Conservation (phyloP, 1,140 invertebrate genomes). For the Cotesia chilonis region DNA sequence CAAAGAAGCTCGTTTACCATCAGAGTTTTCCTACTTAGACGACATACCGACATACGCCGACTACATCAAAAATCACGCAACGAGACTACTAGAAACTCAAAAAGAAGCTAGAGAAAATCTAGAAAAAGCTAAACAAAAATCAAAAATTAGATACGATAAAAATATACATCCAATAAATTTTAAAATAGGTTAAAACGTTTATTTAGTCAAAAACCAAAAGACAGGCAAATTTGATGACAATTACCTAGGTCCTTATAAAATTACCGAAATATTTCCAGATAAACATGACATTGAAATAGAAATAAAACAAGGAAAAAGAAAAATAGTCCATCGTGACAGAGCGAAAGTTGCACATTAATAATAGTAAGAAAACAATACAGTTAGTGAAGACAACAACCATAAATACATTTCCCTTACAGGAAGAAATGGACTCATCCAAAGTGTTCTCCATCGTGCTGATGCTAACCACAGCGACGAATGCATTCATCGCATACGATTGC, state of each 20-base stretch:
- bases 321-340: constrained; percentile 8
- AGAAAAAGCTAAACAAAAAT: constrained; percentile 10
- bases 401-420: too few species aligned
- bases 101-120: background rate
- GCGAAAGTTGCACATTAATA: constrained; percentile 9
- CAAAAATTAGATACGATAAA: constrained; percentile 11
- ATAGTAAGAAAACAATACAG: too few species aligned
- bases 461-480: too few species aligned
- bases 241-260: constrained; percentile 21
- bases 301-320: background rate
- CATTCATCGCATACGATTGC: constrained; percentile 24
- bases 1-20: too few species aligned
- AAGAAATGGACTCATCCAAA: too few species aligned
- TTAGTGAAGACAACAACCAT: too few species aligned
- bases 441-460: too few species aligned
- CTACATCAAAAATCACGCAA: constrained; percentile 5
- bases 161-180: background rate
- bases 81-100: background rate
- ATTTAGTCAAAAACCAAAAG: constrained; percentile 11
- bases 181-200: constrained; percentile 1
- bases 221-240: constrained; percentile 20
- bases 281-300: constrained; percentile 27
- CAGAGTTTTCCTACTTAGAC: too few species aligned
- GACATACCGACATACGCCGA: too few species aligned
- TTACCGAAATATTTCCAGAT: constrained; percentile 27